A percentile compares a stretch with the other conserved stretches of the same genome.
Evolutionary conservation across 2,888 invertebrate genomes (phyloP).

Genomic region (Clistopyga incitator): DNA sequence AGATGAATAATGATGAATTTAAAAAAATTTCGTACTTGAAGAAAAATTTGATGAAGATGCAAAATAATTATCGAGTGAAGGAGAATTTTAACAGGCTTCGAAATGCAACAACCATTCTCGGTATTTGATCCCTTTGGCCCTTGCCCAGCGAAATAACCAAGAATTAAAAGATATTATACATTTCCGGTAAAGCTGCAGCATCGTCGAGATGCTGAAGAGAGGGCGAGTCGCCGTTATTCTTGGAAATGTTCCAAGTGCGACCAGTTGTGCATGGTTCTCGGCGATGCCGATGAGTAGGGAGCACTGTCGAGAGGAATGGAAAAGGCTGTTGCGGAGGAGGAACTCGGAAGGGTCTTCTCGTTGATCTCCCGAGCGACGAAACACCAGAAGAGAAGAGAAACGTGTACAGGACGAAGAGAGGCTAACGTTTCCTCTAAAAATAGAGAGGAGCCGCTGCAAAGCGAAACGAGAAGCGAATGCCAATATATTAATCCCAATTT

Average conservation of each 20-base stretch:
- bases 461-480: conserved; percentile 55
- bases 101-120: background rate
- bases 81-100: background rate
- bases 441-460: conserved; percentile 15
- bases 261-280: conserved; percentile 52
- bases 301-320: conserved; percentile 49
- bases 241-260: conserved; percentile 65
- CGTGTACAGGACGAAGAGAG: background rate
- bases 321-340: conserved; percentile 34
- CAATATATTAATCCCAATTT: background rate
- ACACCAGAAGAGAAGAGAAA: conserved; percentile 24
- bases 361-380: conserved; percentile 8
- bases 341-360: conserved; percentile 39
- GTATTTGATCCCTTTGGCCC: background rate
- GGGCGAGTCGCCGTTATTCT: conserved; percentile 58
- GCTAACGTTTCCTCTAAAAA: conserved; percentile 30
- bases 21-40: too few species aligned
- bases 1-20: background rate
- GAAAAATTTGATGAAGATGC: too few species aligned
- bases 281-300: conserved; percentile 42
- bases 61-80: too few species aligned
- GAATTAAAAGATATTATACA: conserved; percentile 26
- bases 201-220: background rate
- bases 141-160: background rate
- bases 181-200: conserved; percentile 52